Percentiles rank a stretch among this genome's conserved stretches.
These are phyloP conservation scores for Bradypodion pumilum DNA, from an alignment of 2,797 vertebrate species.

Conservation along the genomic window DNA sequence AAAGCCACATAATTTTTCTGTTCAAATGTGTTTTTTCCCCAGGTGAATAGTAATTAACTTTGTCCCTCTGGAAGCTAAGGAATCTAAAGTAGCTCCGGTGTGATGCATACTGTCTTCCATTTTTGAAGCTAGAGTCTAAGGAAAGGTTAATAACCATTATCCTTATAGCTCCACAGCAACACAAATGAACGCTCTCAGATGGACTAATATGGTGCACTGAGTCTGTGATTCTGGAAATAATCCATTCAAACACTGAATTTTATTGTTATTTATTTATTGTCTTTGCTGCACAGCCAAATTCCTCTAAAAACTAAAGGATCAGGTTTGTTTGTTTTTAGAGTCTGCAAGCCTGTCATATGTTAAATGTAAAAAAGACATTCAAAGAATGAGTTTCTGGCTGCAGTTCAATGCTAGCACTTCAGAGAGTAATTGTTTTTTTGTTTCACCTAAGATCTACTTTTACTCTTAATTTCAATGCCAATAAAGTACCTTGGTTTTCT, in stretches of 20 bases:
- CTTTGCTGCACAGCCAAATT: neutral
- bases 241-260: conserved; percentile 32
- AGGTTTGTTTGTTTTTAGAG: neutral
- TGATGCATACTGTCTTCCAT: conserved; percentile 6
- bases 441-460: neutral
- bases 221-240: conserved; percentile 33
- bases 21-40: conserved; percentile 39
- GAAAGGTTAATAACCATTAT: conserved; percentile 17
- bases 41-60: conserved; percentile 37
- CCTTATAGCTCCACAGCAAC: conserved; percentile 42
- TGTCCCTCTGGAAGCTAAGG: conserved; percentile 46
- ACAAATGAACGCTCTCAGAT: neutral
- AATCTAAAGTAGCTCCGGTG: conserved; percentile 21
- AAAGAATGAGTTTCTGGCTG: neutral
- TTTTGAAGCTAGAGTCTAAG: conserved; percentile 23
- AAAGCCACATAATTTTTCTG: conserved; percentile 34
- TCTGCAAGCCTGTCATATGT: neutral
- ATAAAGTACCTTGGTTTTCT: neutral
- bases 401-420: neutral
- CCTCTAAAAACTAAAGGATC: neutral
- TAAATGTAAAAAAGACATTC: conserved; percentile 24
- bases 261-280: neutral
- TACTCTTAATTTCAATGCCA: neutral
- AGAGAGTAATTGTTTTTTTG: neutral
- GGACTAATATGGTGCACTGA: neutral